Percentiles rank a stretch among this genome's conserved stretches.
Conservation (phyloP, 2,888 invertebrate genomes). For the Eristalinus sepulchralis region DNA sequence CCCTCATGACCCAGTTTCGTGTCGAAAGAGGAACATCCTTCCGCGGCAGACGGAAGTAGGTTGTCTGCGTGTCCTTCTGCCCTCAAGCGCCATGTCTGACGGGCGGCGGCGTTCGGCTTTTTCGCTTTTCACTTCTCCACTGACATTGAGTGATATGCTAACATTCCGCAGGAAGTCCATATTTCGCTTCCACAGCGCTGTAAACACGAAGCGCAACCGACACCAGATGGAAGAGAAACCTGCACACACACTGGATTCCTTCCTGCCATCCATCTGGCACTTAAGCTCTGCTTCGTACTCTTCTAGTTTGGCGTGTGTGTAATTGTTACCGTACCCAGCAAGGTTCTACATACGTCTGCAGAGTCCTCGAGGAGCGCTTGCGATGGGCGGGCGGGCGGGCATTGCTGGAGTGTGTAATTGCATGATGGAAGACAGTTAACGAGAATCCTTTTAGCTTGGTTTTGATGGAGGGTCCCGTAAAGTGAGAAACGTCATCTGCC, state of each 20-base stretch:
- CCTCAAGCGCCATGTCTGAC: slow-evolving; percentile 12
- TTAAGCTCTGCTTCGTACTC: slow-evolving; percentile 39
- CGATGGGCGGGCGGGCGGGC: background rate
- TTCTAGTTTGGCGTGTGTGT: slow-evolving; percentile 57
- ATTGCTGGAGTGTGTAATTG: slow-evolving; percentile 58
- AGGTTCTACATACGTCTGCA: slow-evolving; percentile 26
- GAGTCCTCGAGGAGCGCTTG: slow-evolving; percentile 39
- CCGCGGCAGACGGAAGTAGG: slow-evolving; percentile 19
- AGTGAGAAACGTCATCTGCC: slow-evolving; percentile 62
- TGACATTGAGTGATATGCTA: slow-evolving; percentile 67
- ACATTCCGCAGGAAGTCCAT: slow-evolving; percentile 60
- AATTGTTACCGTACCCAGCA: slow-evolving; percentile 59
- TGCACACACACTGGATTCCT: slow-evolving; percentile 38
- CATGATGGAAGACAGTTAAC: slow-evolving; percentile 71
- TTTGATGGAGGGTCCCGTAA: slow-evolving; percentile 57
- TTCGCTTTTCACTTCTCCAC: slow-evolving; percentile 53
- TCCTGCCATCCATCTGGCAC: slow-evolving; percentile 51
- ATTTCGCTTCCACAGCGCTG: slow-evolving; percentile 37
- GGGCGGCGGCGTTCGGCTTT: slow-evolving; percentile 39
- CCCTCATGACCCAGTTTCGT: slow-evolving; percentile 43
- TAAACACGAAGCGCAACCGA: slow-evolving; percentile 35
- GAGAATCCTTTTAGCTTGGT: slow-evolving; percentile 67
- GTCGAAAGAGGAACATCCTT: background rate
- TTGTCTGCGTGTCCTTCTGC: slow-evolving; percentile 42
- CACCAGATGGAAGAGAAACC: slow-evolving; percentile 11